Conservation (phyloP, 2,888 invertebrate genomes). For the Flexamia atlantica region DNA sequence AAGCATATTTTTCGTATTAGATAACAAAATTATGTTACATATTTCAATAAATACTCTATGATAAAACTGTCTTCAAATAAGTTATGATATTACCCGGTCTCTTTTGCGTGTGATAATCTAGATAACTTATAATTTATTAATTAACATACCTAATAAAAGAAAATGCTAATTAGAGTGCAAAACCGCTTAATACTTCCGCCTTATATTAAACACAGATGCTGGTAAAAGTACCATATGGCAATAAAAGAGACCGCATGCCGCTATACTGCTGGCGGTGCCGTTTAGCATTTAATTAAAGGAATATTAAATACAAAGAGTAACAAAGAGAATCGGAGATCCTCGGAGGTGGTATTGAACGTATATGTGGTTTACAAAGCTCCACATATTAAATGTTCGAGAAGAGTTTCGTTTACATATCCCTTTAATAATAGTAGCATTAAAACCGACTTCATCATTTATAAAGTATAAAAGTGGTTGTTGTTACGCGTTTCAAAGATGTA, state of each 20-base stretch:
- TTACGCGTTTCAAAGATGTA: no score
- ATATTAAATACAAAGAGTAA: slow-evolving; percentile 47
- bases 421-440: not conserved
- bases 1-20: no score
- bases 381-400: slow-evolving; percentile 23
- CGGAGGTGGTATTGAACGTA: not conserved
- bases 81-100: no score
- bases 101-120: no score
- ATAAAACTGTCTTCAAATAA: no score
- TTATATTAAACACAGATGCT: slow-evolving; percentile 30
- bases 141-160: not conserved
- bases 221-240: slow-evolving; percentile 38
- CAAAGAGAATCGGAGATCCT: slow-evolving; percentile 43
- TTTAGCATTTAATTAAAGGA: slow-evolving; percentile 54
- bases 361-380: slow-evolving; percentile 10
- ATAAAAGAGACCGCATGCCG: slow-evolving; percentile 52
- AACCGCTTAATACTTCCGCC: slow-evolving; percentile 20
- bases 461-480: no score
- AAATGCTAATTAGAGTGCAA: not conserved
- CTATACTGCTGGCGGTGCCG: slow-evolving; percentile 6
- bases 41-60: no score
- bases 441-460: no score
- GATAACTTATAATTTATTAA: no score
- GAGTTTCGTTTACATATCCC: not conserved
- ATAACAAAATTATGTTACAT: no score